phyloP scores from a whole-genome alignment of 2,113 vertebrate genomes.

The Corynorhinus townsendii region DNA sequence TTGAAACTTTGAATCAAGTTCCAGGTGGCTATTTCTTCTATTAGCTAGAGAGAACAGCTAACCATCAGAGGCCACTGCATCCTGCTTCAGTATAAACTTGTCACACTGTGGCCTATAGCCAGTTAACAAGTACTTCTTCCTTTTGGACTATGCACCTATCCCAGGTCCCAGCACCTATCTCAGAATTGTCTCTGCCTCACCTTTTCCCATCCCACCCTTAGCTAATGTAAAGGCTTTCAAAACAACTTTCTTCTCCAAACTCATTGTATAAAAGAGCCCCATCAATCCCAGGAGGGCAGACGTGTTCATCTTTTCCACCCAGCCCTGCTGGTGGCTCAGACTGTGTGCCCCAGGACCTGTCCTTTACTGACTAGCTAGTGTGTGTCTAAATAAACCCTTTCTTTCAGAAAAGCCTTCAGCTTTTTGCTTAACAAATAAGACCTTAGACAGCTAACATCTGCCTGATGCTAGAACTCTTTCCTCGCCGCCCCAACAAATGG shows the following conservation, averaged over 20 bases:
- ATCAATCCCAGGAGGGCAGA: background rate
- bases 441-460: background rate
- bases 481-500: background rate
- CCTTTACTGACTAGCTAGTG: background rate
- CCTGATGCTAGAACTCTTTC: background rate
- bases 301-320: background rate
- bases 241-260: background rate
- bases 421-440: background rate
- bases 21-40: background rate
- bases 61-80: no score
- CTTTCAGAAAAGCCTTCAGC: background rate
- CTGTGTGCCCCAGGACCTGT: background rate
- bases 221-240: background rate
- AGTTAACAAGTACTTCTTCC: no score
- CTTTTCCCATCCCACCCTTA: background rate
- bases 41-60: background rate
- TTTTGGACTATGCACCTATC: background rate
- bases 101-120: background rate
- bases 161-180: background rate
- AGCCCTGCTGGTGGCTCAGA: background rate
- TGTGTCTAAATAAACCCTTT: background rate
- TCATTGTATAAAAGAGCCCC: background rate
- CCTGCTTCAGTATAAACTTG: fast-evolving
- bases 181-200: background rate
- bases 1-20: background rate